Percentiles rank a stretch among this genome's conserved stretches.
Evolutionary conservation across 1,140 invertebrate genomes (phyloP).

Genomic region (Microplitis demolitor): DNA sequence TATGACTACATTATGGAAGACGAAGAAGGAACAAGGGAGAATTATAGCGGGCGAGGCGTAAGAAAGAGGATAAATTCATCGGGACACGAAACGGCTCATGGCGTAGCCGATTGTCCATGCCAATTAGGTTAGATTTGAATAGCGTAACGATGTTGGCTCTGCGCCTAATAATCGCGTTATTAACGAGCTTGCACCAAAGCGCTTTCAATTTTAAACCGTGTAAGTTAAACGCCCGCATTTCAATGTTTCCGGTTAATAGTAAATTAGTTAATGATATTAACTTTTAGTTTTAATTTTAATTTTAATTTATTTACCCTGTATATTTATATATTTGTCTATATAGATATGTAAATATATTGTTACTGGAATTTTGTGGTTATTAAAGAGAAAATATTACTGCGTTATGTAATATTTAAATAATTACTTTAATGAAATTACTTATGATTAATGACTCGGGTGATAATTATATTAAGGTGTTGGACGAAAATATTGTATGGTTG

Average conservation of each 20-base stretch:
- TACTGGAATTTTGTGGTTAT: too few species aligned
- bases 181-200: conserved; percentile 34
- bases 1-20: neutral
- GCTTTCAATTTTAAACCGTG: neutral
- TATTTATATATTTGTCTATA: too few species aligned
- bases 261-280: too few species aligned
- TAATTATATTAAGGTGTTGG: too few species aligned
- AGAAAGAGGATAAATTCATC: conserved; percentile 47
- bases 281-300: too few species aligned
- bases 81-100: conserved; percentile 40
- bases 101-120: conserved; percentile 47
- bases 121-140: conserved; percentile 49
- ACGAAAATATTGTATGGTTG: too few species aligned
- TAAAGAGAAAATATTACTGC: too few species aligned
- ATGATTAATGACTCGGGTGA: too few species aligned
- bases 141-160: conserved; percentile 43
- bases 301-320: too few species aligned
- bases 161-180: conserved; percentile 52
- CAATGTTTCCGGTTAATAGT: neutral
- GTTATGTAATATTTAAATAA: too few species aligned
- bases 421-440: too few species aligned
- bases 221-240: neutral
- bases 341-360: too few species aligned
- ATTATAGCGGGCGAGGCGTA: conserved; percentile 36
- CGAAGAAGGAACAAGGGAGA: conserved; percentile 24